Percentiles rank a stretch among this genome's conserved stretches.
These are phyloP conservation scores for Scaptodrosophila lebanonensis DNA, from an alignment of 1,140 invertebrate genomes.

Conservation along the genomic window DNA sequence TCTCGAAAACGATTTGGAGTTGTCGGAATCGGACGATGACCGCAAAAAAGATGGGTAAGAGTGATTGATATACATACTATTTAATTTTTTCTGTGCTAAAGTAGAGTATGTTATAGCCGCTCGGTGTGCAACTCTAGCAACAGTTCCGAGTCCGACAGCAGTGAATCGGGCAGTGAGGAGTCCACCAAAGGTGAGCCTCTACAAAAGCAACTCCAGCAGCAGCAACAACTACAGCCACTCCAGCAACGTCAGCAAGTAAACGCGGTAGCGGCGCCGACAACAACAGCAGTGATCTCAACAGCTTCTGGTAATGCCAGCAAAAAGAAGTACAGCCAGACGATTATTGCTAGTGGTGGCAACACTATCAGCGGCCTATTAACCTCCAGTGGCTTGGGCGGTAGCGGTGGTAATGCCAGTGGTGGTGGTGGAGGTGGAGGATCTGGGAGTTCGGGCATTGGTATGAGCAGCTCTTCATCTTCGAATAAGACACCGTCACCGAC, in stretches of 20 bases:
- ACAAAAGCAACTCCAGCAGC: constrained; percentile 31
- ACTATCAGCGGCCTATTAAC: constrained; percentile 52
- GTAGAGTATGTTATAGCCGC: constrained; percentile 22
- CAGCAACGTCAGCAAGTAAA: constrained; percentile 29
- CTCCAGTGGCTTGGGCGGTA: constrained; percentile 45
- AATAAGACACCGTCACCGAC: constrained; percentile 73
- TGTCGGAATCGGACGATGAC: constrained; percentile 82
- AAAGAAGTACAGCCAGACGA: constrained; percentile 58
- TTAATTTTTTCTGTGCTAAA: too few relatives aligned
- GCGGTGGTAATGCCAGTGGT: not conserved
- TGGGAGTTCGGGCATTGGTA: constrained; percentile 23
- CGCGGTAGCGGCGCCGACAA: constrained; percentile 31
- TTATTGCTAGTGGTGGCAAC: constrained; percentile 58
- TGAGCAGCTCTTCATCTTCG: constrained; percentile 61
- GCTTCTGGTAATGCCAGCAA: constrained; percentile 43
- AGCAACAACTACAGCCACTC: constrained; percentile 26
- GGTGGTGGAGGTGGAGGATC: constrained; percentile 16
- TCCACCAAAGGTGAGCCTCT: constrained; percentile 55
- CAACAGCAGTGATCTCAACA: constrained; percentile 16
- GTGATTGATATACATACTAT: not conserved
- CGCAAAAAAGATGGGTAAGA: constrained; percentile 72
- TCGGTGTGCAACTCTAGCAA: constrained; percentile 76
- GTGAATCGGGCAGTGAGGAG: constrained; percentile 74
- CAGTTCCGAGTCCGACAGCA: constrained; percentile 73
- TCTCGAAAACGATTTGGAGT: constrained; percentile 79